Conservation (phyloP, 2,888 invertebrate genomes). For the Drosophila picticornis region DNA sequence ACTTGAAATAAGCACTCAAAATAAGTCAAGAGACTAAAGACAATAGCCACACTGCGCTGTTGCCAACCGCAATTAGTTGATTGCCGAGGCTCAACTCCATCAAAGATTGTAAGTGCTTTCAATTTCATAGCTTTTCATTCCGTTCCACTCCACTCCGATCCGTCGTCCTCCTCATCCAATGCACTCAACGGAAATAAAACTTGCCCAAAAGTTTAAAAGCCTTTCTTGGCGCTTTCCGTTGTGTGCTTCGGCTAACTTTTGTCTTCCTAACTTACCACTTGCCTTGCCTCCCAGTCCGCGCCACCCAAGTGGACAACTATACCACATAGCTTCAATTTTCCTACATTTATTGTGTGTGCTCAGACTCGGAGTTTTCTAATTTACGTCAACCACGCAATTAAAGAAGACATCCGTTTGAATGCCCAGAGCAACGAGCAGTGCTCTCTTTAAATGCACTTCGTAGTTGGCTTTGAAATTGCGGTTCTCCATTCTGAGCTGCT, state of each 20-base stretch:
- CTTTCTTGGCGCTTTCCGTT: conserved; percentile 71
- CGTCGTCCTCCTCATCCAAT: conserved; percentile 8
- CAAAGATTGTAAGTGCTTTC: conserved; percentile 74
- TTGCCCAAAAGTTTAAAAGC: conserved; percentile 79
- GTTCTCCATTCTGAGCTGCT: conserved; percentile 26
- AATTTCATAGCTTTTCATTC: conserved; percentile 64
- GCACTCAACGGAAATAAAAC: conserved; percentile 76
- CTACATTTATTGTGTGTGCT: conserved; percentile 44
- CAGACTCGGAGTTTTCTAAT: conserved; percentile 65
- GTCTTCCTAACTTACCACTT: conserved; percentile 28
- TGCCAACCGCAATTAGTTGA: conserved; percentile 72
- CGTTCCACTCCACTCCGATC: conserved; percentile 1
- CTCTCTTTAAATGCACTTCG: background rate
- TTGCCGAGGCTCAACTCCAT: conserved; percentile 65
- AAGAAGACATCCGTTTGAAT: conserved; percentile 54
- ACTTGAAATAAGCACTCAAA: conserved; percentile 18
- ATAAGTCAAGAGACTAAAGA: conserved; percentile 24
- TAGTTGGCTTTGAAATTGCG: background rate
- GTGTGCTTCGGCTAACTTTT: conserved; percentile 64
- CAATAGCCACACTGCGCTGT: conserved; percentile 30
- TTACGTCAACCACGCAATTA: conserved; percentile 60
- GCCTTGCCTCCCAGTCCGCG: background rate
- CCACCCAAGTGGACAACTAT: conserved; percentile 5
- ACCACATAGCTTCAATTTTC: conserved; percentile 45
- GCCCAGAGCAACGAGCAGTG: background rate